Evolutionary conservation across 2,888 invertebrate species (phyloP), one percentile per base, ranked within the genome.

Genomic region (Orchesellides sinensis): DNA sequence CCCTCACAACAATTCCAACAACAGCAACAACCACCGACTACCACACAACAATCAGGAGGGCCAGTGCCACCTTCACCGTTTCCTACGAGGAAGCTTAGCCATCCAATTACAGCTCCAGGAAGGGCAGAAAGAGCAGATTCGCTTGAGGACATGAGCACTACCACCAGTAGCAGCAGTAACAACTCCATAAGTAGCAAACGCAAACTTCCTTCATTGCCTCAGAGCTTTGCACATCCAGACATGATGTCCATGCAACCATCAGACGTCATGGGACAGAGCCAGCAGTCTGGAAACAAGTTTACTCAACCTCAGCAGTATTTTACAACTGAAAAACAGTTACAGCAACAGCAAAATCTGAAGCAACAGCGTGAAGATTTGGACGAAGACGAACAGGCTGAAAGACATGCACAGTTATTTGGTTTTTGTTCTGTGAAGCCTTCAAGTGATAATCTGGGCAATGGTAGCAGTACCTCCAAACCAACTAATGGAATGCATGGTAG

Each of bases 131-230:
- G 88, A 52, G 83, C 86, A 4, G 85, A 86, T 61, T 86, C 87
- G 19, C 75, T 85, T 14, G 85, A 84, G 68, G 84, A 84, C 59
- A 81, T 75, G 40, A 74, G 80, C 45, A 82, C 82, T 14, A 85
- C 84, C 25, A 85, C 79, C 14, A 82, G 70, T 21, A 77, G 75
- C 19, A 80, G 77, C 27, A 78, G 78, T 27, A 83, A 83, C 40
- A 83, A 83, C 59, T 83, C 83, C 12, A 83, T 83, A 49, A 79
- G 84, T 35, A 84, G 77, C 61, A 87, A 87, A 59, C 54, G 88
- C 27, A 85, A 85, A 77, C 77, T 88, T 25, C 88, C 88, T 17
- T 75, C 85, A 56, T 78, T 88, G 47, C 88, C 88, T 8, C 85
- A 83, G 69, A 79, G 75, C 23, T 83, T 83, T 72, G 75, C 74